Percentiles rank a stretch among this genome's conserved stretches.
Conservation (phyloP, 2,113 vertebrate species). For the Sylvilagus bachmani region DNA sequence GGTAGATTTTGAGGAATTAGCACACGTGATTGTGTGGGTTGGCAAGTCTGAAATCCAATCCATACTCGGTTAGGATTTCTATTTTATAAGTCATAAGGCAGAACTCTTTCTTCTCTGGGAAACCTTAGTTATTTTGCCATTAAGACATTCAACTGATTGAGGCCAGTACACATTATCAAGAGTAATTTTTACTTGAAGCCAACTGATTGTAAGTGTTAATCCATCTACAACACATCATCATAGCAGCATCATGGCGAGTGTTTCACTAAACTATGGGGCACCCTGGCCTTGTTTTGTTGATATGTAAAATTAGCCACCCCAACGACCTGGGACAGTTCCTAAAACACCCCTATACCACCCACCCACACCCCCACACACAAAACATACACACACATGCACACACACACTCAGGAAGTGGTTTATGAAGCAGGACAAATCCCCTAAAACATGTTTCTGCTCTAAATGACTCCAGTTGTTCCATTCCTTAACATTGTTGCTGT, state of each 20-base stretch:
- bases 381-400: neutral
- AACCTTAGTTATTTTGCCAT: neutral
- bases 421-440: neutral
- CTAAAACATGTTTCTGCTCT: neutral
- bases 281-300: neutral
- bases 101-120: neutral
- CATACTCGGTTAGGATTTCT: neutral
- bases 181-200: neutral
- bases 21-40: accelerated
- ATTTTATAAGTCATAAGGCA: neutral
- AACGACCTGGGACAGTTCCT: neutral
- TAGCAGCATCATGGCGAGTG: neutral
- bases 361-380: neutral
- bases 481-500: neutral
- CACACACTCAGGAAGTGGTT: neutral
- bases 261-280: neutral
- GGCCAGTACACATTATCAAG: neutral
- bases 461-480: neutral
- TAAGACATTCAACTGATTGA: neutral
- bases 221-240: neutral
- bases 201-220: neutral
- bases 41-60: neutral
- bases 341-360: no score
- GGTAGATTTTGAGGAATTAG: neutral
- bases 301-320: neutral